Conservation (phyloP, 2,797 vertebrate genomes). For the Spizella passerina region DNA sequence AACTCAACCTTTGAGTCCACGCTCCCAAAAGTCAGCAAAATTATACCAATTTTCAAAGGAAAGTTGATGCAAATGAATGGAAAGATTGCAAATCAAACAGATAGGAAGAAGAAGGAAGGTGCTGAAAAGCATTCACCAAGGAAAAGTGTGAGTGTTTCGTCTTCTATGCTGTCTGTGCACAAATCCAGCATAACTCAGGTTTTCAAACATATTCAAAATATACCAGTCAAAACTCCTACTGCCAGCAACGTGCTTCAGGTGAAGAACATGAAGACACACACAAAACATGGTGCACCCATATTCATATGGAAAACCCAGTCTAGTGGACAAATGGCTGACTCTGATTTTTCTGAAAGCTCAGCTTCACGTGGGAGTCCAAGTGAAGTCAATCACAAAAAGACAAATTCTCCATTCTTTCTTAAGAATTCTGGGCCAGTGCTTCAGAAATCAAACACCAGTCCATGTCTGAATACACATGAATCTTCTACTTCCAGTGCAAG, state of each 20-base stretch:
- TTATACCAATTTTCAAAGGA: slow-evolving; percentile 75
- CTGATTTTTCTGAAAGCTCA: not conserved
- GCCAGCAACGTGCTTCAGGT: not conserved
- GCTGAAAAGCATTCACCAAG: not conserved
- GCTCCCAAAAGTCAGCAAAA: not conserved
- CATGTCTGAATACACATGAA: not conserved
- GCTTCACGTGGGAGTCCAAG: not conserved
- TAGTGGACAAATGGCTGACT: not conserved
- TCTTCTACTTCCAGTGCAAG: not conserved
- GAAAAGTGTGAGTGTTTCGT: not conserved
- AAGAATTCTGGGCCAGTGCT: not conserved
- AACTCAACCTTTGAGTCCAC: not conserved
- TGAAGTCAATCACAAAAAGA: not conserved
- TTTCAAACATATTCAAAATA: not conserved
- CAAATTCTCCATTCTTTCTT: not conserved
- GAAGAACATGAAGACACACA: not conserved
- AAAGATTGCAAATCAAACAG: not conserved
- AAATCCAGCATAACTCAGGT: not conserved
- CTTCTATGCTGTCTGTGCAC: not conserved
- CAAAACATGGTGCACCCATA: not conserved
- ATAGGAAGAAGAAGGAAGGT: slow-evolving; percentile 23
- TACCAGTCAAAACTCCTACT: not conserved
- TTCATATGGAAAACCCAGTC: slow-evolving; percentile 4
- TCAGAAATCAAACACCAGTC: not conserved
- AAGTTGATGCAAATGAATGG: slow-evolving; percentile 35